These are phyloP conservation scores for Pomatostomus ruficeps DNA, from an alignment of 2,113 vertebrate genomes.

Conservation along the genomic window DNA sequence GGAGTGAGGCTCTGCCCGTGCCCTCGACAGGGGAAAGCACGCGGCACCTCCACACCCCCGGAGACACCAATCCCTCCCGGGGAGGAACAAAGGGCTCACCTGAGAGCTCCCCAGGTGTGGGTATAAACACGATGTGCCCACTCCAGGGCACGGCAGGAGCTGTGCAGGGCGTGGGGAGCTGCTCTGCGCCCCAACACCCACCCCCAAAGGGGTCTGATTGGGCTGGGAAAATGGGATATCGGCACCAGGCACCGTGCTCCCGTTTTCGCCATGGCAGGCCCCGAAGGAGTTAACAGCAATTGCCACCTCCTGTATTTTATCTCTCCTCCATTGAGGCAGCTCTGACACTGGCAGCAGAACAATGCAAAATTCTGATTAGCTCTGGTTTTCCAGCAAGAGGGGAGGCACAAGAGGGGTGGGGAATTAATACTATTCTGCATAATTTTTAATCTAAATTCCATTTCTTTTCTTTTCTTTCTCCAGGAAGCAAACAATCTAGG, in stretches of 20 bases:
- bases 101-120: neutral
- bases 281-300: slow-evolving; percentile 31
- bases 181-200: neutral
- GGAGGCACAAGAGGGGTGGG: slow-evolving; percentile 38
- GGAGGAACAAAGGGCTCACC: neutral
- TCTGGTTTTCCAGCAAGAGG: slow-evolving; percentile 23
- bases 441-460: slow-evolving; percentile 67
- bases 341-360: slow-evolving; percentile 31
- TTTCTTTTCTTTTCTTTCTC: slow-evolving; percentile 58
- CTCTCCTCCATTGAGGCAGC: slow-evolving; percentile 36
- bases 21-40: rapidly evolving
- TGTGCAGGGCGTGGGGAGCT: neutral
- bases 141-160: neutral
- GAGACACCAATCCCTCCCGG: neutral
- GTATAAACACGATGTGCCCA: rapidly evolving
- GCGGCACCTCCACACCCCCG: neutral
- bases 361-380: slow-evolving; percentile 36
- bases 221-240: rapidly evolving
- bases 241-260: neutral
- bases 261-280: rapidly evolving
- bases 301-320: slow-evolving; percentile 29
- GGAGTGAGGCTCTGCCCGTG: neutral
- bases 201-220: neutral
- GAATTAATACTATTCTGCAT: slow-evolving; percentile 50
- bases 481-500: slow-evolving; percentile 60